These are phyloP conservation scores for Dicyrtomina minuta DNA, from an alignment of 2,888 invertebrate species.

Conservation along the genomic window DNA sequence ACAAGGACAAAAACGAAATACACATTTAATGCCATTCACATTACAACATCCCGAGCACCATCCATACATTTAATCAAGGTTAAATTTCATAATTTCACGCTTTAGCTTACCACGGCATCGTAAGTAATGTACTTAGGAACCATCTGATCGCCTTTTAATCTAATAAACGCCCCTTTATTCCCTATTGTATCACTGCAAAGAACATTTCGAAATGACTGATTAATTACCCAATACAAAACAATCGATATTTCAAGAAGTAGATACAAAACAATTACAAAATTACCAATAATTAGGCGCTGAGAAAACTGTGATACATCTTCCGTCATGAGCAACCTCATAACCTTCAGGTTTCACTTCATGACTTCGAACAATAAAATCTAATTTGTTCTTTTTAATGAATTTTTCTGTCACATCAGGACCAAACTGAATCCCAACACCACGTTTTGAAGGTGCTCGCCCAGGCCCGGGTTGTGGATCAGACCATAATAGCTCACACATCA, in stretches of 20 bases:
- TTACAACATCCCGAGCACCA: constrained; percentile 15
- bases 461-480: constrained; percentile 91
- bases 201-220: neutral
- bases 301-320: constrained; percentile 97
- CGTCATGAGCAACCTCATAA: constrained; percentile 91
- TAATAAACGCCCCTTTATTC: constrained; percentile 97
- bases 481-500: constrained; percentile 99
- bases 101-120: constrained; percentile 82
- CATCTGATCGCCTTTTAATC: constrained; percentile 86
- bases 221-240: neutral
- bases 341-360: constrained; percentile 98
- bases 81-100: neutral
- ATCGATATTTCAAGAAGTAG: neutral
- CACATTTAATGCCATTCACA: neutral
- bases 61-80: constrained; percentile 5
- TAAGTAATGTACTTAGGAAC: constrained; percentile 88
- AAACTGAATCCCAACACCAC: constrained; percentile 98
- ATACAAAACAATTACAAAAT: constrained; percentile 36
- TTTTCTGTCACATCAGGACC: constrained; percentile 92
- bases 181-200: constrained; percentile 97
- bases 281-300: constrained; percentile 99
- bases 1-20: constrained; percentile 59
- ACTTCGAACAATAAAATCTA: constrained; percentile 92
- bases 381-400: constrained; percentile 80
- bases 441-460: constrained; percentile 89